These are phyloP conservation scores for Nowickia ferox DNA, from an alignment of 2,888 invertebrate species.

Conservation along the genomic window DNA sequence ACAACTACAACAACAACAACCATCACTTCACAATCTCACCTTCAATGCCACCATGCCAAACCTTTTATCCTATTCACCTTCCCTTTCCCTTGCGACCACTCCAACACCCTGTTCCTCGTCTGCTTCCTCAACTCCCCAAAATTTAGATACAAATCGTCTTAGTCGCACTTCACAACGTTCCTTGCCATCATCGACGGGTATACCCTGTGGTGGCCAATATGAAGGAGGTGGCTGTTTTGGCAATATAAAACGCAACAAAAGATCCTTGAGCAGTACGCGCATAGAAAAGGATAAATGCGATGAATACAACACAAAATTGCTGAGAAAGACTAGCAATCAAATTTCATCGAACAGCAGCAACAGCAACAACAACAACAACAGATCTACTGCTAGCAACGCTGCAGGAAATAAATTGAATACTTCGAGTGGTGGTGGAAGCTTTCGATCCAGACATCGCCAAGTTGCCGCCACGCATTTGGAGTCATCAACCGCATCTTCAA, in stretches of 20 bases:
- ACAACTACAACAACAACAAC: constrained; percentile 16
- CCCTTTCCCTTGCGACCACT: constrained; percentile 48
- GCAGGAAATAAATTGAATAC: constrained; percentile 23
- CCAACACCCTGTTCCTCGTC: constrained; percentile 70
- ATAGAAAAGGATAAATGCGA: constrained; percentile 83
- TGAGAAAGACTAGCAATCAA: constrained; percentile 79
- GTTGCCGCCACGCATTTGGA: constrained; percentile 67
- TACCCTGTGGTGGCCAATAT: constrained; percentile 69
- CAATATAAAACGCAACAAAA: constrained; percentile 81
- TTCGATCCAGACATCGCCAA: constrained; percentile 49
- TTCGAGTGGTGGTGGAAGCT: constrained; percentile 45
- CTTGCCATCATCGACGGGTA: constrained; percentile 65
- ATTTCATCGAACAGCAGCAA: constrained; percentile 52
- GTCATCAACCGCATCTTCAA: constrained; percentile 78
- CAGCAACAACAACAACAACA: constrained; percentile 57
- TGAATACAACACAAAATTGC: constrained; percentile 82
- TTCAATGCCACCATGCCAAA: constrained; percentile 42
- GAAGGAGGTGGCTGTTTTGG: constrained; percentile 45
- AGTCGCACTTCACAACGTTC: constrained; percentile 72
- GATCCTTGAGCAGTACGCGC: constrained; percentile 83
- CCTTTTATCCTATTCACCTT: constrained; percentile 47
- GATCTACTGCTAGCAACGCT: constrained; percentile 39
- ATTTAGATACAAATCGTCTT: constrained; percentile 80
- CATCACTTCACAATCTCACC: constrained; percentile 42
- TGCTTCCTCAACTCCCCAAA: constrained; percentile 63